A percentile compares a stretch with the other conserved stretches of the same genome.
These are phyloP conservation scores for Hirtodrosophila trivittata DNA, from an alignment of 2,888 invertebrate species.

Conservation along the genomic window DNA sequence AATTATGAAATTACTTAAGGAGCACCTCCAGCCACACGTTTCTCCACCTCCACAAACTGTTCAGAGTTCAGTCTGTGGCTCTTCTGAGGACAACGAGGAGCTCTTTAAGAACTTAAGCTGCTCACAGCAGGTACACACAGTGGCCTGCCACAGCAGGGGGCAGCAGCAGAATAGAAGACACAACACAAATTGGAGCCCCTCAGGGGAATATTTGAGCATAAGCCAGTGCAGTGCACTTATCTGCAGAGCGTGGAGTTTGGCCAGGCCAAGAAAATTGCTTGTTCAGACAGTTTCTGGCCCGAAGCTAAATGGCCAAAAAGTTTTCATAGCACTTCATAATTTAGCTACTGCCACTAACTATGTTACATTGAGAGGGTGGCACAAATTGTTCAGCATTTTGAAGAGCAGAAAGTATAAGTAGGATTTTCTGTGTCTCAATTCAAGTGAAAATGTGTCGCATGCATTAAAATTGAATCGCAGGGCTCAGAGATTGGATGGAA, in stretches of 20 bases:
- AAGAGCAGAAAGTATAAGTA: no score
- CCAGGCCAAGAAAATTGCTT: slow-evolving; percentile 16
- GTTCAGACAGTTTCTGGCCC: slow-evolving; percentile 26
- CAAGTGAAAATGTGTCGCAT: no score
- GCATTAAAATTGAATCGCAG: no score
- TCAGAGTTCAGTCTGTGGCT: no score
- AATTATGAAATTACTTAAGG: slow-evolving; percentile 6
- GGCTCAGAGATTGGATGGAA: no score
- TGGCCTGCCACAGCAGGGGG: neutral
- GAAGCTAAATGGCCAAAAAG: slow-evolving; percentile 37
- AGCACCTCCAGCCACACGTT: no score
- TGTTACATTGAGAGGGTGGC: no score
- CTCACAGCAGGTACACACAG: slow-evolving; percentile 1
- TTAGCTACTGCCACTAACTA: slow-evolving; percentile 13
- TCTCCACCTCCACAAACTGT: no score
- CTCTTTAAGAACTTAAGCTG: slow-evolving; percentile 14
- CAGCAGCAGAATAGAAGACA: no score
- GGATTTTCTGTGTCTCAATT: no score
- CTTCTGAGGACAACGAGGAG: slow-evolving; percentile 16
- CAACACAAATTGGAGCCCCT: no score
- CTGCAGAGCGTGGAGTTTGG: slow-evolving; percentile 1
- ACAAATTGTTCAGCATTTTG: slow-evolving; percentile 1
- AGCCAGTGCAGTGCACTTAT: slow-evolving; percentile 8
- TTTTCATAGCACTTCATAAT: slow-evolving; percentile 56
- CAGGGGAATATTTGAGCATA: no score